Evolutionary conservation across 2,888 invertebrate genomes (phyloP), one percentile per base, ranked within the genome.

Genomic region (Amblyjoppa proteus): DNA sequence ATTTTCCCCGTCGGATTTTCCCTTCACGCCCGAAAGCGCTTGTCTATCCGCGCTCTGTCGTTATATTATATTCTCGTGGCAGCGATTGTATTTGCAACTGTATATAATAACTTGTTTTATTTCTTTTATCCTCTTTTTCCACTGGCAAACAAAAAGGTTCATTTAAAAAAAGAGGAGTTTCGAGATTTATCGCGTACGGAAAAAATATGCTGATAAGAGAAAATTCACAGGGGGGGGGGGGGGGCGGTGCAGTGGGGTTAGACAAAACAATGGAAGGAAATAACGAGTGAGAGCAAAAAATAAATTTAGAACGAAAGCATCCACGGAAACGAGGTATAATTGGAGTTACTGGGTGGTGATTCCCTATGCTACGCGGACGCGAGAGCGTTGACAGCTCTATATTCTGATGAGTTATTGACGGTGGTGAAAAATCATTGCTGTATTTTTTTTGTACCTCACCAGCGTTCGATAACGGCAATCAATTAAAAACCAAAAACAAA

Each of bases 1-100:
- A 85, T 85, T 84, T 81, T 74, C 61, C 68, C 16, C 76, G 70
- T 68, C 45, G 84, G 28, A 64, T 64, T 64, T 64, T 34, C 64
- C 64, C 31, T 64, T 31, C 34, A 31, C 16, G 16, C 31, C 13
- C 64, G 16, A 64, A 64, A 64, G 64, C 64, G 31, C 34, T 64
- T 64, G 64, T 64, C 64, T 34, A n/a, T 64, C 61, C 31, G 16
- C 31, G 31, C 61, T 16, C 13, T 34, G 34, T 64, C 28, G 58
- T 58, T 58, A 58, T 58, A 28, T 28, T 58, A 28, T 58, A 28
- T 25, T 58, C 25, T 58, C 25, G 13, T 13, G 11, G 58, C 28
- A 49, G 3, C 28, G 28, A 4, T 58, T 25, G 13, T 58, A 11
- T 28, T 58, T 28, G 4, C 13, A 58, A 58, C 28, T 28, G 28